phyloP scores from a whole-genome alignment of 2,797 vertebrate species.

The Rhynchotus rufescens region DNA sequence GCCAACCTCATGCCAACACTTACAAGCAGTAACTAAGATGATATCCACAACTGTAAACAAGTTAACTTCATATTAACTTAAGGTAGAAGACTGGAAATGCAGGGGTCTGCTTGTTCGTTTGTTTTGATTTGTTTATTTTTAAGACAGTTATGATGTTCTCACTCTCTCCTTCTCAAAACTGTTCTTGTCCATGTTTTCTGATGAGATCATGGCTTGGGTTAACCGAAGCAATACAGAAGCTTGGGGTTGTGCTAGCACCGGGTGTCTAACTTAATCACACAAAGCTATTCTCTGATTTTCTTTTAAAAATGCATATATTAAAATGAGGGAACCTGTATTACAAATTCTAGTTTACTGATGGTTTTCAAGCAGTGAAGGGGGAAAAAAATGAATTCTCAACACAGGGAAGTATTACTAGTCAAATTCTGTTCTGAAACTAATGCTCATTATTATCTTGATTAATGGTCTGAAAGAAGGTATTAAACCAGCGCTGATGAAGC shows the following conservation, averaged over 20 bases:
- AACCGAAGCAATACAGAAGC: not conserved
- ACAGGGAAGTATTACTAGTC: conserved; percentile 22
- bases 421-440: conserved; percentile 22
- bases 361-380: conserved; percentile 13
- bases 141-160: not conserved
- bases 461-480: conserved; percentile 32
- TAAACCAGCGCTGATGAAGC: conserved; percentile 24
- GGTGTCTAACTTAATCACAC: not conserved
- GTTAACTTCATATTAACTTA: no score
- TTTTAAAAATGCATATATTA: not conserved
- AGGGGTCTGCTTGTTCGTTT: no score
- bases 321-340: not conserved
- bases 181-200: not conserved
- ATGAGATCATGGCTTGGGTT: not conserved
- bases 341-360: not conserved
- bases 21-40: not conserved
- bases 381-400: not conserved
- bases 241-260: not conserved
- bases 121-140: no score
- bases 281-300: not conserved
- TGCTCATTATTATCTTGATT: conserved; percentile 47
- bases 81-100: no score
- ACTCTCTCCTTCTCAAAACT: not conserved
- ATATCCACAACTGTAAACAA: no score
- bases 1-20: not conserved